Percentiles rank a stretch among this genome's conserved stretches.
phyloP scores from a whole-genome alignment of 1,140 invertebrate genomes.

The Orius insidiosus region DNA sequence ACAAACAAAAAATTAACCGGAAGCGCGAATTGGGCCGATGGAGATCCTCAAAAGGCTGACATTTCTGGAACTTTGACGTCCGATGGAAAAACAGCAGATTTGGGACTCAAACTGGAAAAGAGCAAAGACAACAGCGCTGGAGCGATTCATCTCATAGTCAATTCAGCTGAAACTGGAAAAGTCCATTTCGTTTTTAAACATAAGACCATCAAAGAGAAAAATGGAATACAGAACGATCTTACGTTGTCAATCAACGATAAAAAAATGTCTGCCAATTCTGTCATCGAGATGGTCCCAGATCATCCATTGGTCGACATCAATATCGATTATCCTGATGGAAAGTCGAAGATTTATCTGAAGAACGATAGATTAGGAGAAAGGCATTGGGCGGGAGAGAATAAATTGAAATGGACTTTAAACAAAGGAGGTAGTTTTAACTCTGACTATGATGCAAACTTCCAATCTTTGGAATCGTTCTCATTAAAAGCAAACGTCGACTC shows the following conservation, averaged over 20 bases:
- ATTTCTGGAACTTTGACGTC: slow-evolving; percentile 5
- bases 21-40: background rate
- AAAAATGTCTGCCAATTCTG: slow-evolving; percentile 25
- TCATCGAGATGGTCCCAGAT: slow-evolving; percentile 29
- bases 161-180: slow-evolving; percentile 14
- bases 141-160: slow-evolving; percentile 5
- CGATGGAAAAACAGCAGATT: slow-evolving; percentile 23
- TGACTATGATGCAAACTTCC: slow-evolving; percentile 34
- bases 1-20: slow-evolving; percentile 13
- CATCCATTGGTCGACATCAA: slow-evolving; percentile 16
- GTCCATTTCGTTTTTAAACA: slow-evolving; percentile 11
- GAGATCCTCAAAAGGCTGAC: slow-evolving; percentile 4
- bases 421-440: slow-evolving; percentile 22
- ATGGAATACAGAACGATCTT: slow-evolving; percentile 31
- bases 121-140: slow-evolving; percentile 7
- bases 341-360: slow-evolving; percentile 17
- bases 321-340: slow-evolving; percentile 18
- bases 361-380: slow-evolving; percentile 12
- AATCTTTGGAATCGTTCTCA: slow-evolving; percentile 43
- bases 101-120: slow-evolving; percentile 31
- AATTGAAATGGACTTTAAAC: slow-evolving; percentile 18
- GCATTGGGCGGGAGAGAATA: slow-evolving; percentile 9
- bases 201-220: slow-evolving; percentile 11
- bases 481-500: slow-evolving; percentile 44
- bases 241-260: slow-evolving; percentile 27